phyloP scores from a whole-genome alignment of 2,113 vertebrate species.

The Cinclus cinclus region DNA sequence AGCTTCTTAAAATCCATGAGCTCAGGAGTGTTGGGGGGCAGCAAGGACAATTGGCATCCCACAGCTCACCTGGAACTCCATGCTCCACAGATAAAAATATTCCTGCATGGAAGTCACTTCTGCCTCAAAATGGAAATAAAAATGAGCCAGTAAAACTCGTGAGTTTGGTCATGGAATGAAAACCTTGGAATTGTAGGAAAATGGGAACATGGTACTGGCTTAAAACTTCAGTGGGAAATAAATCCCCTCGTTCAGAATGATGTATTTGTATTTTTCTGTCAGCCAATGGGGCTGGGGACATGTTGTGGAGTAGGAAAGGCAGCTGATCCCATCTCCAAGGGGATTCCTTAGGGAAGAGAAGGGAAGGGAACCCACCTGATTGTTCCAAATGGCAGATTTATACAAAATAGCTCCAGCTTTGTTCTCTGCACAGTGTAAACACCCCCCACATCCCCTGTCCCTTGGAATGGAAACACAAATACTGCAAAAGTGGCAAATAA shows the following conservation, averaged over 20 bases:
- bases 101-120: background rate
- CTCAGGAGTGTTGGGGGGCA: background rate
- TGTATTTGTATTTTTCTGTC: background rate
- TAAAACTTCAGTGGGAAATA: background rate
- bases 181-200: background rate
- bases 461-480: conserved; percentile 70
- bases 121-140: background rate
- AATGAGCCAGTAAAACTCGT: background rate
- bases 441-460: conserved; percentile 49
- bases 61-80: background rate
- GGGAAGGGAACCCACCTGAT: background rate
- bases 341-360: background rate
- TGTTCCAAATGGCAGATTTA: conserved; percentile 25
- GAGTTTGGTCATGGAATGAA: background rate
- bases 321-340: background rate
- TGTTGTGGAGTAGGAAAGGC: background rate
- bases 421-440: conserved; percentile 59
- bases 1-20: background rate
- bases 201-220: background rate
- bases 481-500: conserved; percentile 78
- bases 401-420: conserved; percentile 69
- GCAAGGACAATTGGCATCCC: background rate
- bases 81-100: background rate
- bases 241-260: background rate
- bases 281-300: background rate